Conservation (phyloP, 2,113 vertebrate species). For the Ictalurus furcatus region DNA sequence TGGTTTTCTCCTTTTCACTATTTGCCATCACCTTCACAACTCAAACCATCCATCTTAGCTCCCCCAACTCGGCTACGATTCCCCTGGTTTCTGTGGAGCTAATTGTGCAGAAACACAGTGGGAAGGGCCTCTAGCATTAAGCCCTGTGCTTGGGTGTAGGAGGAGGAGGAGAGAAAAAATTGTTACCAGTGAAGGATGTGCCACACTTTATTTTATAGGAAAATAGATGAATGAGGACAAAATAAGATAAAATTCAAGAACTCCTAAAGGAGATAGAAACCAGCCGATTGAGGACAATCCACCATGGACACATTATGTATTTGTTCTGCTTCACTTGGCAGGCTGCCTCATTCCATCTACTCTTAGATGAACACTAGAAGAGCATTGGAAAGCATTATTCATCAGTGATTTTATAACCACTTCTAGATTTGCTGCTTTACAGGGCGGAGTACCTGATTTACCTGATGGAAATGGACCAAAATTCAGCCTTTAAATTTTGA, state of each 20-base stretch:
- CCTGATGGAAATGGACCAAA: constrained; percentile 4
- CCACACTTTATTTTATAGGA: constrained; percentile 46
- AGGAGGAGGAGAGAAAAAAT: constrained; percentile 34
- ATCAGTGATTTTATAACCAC: constrained; percentile 38
- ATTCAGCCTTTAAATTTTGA: neutral
- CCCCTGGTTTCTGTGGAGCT: constrained; percentile 62
- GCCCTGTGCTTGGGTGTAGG: constrained; percentile 50
- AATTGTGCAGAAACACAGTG: constrained; percentile 65
- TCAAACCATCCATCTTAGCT: constrained; percentile 66
- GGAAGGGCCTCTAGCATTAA: constrained; percentile 59
- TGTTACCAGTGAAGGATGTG: constrained; percentile 51
- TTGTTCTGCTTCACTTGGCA: constrained; percentile 52
- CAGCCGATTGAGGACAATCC: constrained; percentile 40
- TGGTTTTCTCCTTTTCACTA: constrained; percentile 51
- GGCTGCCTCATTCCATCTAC: constrained; percentile 50
- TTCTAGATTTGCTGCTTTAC: constrained; percentile 33
- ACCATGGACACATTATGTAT: constrained; percentile 37
- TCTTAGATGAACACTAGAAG: constrained; percentile 30
- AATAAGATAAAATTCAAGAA: constrained; percentile 40
- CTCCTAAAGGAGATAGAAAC: constrained; percentile 44
- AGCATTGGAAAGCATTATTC: constrained; percentile 36
- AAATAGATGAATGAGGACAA: constrained; percentile 48
- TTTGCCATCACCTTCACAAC: constrained; percentile 64
- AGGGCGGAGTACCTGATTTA: constrained; percentile 31
- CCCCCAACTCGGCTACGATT: constrained; percentile 58